Percentiles rank a stretch among this genome's conserved stretches.
These are phyloP conservation scores for Dasyprocta punctata DNA, from an alignment of 2,113 vertebrate genomes.

Conservation along the genomic window DNA sequence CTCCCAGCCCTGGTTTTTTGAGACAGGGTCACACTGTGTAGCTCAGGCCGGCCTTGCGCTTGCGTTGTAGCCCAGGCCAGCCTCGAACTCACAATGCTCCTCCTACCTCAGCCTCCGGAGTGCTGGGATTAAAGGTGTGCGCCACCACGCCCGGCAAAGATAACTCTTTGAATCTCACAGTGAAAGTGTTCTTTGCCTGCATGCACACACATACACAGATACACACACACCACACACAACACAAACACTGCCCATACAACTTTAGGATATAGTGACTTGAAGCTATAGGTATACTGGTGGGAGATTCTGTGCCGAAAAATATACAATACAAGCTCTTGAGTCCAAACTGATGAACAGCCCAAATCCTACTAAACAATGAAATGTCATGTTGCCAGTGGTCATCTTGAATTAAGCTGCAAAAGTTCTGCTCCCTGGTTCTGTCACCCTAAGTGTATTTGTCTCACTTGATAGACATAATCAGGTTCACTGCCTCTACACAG, in stretches of 20 bases:
- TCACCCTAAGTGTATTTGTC: neutral
- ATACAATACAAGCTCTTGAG: neutral
- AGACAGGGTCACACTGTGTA: no score
- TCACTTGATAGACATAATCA: neutral
- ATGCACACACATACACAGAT: neutral
- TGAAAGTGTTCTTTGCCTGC: neutral
- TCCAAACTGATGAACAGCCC: conserved; percentile 14
- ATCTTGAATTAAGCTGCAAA: neutral
- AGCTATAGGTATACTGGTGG: neutral
- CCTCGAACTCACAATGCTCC: no score
- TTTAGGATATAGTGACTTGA: conserved; percentile 5
- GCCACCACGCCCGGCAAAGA: no score
- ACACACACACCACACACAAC: neutral
- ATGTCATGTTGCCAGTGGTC: neutral
- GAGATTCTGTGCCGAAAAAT: neutral
- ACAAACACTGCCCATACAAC: neutral
- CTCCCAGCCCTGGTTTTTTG: no score
- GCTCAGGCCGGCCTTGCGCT: no score
- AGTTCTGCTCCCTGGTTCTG: conserved; percentile 39
- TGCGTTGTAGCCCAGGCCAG: no score
- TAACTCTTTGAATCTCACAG: neutral
- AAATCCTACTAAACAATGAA: conserved; percentile 41
- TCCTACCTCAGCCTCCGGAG: no score
- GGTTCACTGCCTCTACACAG: conserved; percentile 1
- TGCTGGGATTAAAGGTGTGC: no score